A percentile compares a stretch with the other conserved stretches of the same genome.
phyloP scores from a whole-genome alignment of 1,140 invertebrate genomes.

The Tribolium madens region DNA sequence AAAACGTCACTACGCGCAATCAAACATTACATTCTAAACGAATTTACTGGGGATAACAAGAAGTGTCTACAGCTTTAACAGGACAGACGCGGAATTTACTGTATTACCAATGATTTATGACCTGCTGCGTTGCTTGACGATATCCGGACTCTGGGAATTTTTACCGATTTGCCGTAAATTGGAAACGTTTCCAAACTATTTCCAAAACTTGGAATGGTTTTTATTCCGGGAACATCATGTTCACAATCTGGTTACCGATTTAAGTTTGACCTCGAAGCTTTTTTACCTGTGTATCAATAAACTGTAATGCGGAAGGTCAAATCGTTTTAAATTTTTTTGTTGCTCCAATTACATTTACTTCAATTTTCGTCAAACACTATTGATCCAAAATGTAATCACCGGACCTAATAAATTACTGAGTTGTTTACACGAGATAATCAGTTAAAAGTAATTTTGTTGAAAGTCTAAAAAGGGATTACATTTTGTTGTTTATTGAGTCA shows the following conservation, averaged over 20 bases:
- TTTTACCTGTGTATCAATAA: not conserved
- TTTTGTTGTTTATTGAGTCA: no score
- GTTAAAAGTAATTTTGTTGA: no score
- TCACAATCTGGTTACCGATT: not conserved
- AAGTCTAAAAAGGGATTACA: no score
- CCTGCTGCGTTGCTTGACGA: constrained; percentile 5
- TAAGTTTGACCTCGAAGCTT: not conserved
- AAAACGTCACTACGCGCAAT: constrained; percentile 36
- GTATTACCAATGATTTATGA: constrained; percentile 28
- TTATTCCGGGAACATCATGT: constrained; percentile 3
- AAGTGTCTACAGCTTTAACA: constrained; percentile 28
- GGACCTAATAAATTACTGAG: no score
- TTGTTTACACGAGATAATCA: no score
- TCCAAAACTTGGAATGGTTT: not conserved
- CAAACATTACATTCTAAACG: constrained; percentile 36
- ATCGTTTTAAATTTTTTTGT: not conserved
- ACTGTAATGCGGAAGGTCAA: not conserved
- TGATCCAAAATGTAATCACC: no score
- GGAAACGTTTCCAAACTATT: constrained; percentile 27
- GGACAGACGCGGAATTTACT: constrained; percentile 9
- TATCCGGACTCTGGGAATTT: not conserved
- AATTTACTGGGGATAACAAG: constrained; percentile 29
- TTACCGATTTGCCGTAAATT: constrained; percentile 9
- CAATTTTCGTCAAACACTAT: no score
- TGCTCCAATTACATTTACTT: no score